These are phyloP conservation scores for Gari tellinella DNA, from an alignment of 2,888 invertebrate genomes.

Conservation along the genomic window DNA sequence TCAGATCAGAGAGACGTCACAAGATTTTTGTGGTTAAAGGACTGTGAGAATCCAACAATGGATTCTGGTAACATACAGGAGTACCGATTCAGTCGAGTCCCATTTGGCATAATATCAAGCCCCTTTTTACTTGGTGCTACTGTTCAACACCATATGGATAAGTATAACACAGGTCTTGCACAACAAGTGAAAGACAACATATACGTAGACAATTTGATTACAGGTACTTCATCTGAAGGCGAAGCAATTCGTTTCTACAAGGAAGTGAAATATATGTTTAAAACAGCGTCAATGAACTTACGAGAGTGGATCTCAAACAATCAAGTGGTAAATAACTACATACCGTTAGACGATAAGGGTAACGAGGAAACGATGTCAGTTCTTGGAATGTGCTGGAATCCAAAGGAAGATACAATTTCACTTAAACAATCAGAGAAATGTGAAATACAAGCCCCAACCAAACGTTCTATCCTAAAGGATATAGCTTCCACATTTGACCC, in stretches of 20 bases:
- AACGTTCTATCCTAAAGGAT: too few relatives aligned
- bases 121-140: constrained; percentile 12
- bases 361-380: too few relatives aligned
- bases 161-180: not conserved
- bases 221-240: constrained; percentile 8
- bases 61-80: constrained; percentile 4
- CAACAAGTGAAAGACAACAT: constrained; percentile 1
- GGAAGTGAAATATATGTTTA: constrained; percentile 17
- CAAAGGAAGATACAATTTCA: too few relatives aligned
- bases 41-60: constrained; percentile 1
- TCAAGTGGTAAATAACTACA: not conserved
- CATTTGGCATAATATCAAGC: constrained; percentile 15
- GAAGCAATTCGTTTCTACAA: constrained; percentile 11
- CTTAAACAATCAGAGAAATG: too few relatives aligned
- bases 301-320: constrained; percentile 35
- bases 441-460: too few relatives aligned
- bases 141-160: constrained; percentile 1
- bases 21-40: constrained; percentile 27
- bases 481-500: too few relatives aligned
- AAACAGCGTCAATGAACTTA: constrained; percentile 24
- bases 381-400: too few relatives aligned
- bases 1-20: constrained; percentile 21
- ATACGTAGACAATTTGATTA: constrained; percentile 17
- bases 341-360: constrained; percentile 4
- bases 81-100: constrained; percentile 9